Percentiles rank a stretch among this genome's conserved stretches.
phyloP scores from a whole-genome alignment of 30 jellyfish, hydroid and myxozoan genomes.

The Hydractinia echinata region DNA sequence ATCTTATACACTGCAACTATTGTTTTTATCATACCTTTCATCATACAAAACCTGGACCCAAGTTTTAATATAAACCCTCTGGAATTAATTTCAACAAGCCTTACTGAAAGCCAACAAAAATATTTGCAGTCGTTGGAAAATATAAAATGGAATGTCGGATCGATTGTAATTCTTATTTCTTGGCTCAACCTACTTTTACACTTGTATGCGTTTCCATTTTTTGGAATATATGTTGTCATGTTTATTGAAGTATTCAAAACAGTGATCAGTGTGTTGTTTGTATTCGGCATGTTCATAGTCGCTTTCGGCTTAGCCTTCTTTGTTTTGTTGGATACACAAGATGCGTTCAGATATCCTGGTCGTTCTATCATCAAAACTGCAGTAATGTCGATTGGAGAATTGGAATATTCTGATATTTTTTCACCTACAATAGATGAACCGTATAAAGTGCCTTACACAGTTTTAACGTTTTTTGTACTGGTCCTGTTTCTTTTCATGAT shows the following conservation, averaged over 20 bases:
- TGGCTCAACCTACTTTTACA: slow-evolving; percentile 73
- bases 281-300: slow-evolving; percentile 65
- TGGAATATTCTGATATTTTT: slow-evolving; percentile 48
- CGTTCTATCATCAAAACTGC: slow-evolving; percentile 64
- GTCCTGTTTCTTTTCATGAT: slow-evolving; percentile 55
- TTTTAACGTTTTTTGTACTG: slow-evolving; percentile 51
- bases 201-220: slow-evolving; percentile 65
- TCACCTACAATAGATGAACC: slow-evolving; percentile 36
- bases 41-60: neutral
- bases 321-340: slow-evolving; percentile 48
- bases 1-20: slow-evolving; percentile 62
- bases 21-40: slow-evolving; percentile 64
- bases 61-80: neutral
- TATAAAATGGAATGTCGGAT: slow-evolving; percentile 88
- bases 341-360: slow-evolving; percentile 56
- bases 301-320: slow-evolving; percentile 79
- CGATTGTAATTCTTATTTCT: slow-evolving; percentile 63
- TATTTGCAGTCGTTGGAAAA: neutral
- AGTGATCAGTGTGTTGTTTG: slow-evolving; percentile 63
- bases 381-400: slow-evolving; percentile 90
- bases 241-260: slow-evolving; percentile 78
- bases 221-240: slow-evolving; percentile 90
- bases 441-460: slow-evolving; percentile 47
- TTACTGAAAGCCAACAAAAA: slow-evolving; percentile 15
- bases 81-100: neutral